Conservation (phyloP, 37 sponge, comb jelly and placozoan species). For the Amphimedon queenslandica region DNA sequence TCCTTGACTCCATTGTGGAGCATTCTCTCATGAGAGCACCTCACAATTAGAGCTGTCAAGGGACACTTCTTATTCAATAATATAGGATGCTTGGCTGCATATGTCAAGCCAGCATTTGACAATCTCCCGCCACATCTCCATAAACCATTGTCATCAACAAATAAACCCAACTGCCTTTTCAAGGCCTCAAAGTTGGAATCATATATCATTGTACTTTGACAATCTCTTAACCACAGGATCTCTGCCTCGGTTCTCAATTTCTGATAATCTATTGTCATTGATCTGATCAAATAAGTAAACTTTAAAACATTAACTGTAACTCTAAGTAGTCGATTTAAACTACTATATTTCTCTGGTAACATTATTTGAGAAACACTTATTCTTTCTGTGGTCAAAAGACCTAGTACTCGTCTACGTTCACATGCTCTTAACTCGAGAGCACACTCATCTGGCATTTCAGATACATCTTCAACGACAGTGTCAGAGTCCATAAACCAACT, state of each 20-base stretch:
- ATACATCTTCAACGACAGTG: no score
- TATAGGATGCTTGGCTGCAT: slow-evolving; percentile 11
- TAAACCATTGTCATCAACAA: slow-evolving; percentile 7
- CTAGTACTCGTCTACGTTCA: no score
- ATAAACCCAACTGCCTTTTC: slow-evolving; percentile 16
- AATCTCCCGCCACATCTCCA: slow-evolving; percentile 28
- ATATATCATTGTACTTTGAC: slow-evolving; percentile 3
- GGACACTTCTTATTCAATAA: slow-evolving; percentile 15
- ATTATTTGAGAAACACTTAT: neutral
- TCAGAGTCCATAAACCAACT: no score
- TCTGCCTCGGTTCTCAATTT: slow-evolving; percentile 7
- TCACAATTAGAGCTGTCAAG: slow-evolving; percentile 21
- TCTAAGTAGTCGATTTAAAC: slow-evolving; percentile 7
- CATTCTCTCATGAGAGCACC: slow-evolving; percentile 7
- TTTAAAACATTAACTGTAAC: slow-evolving; percentile 21
- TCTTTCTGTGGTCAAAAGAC: no score
- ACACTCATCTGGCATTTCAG: no score
- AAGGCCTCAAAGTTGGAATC: slow-evolving; percentile 1
- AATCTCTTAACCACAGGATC: slow-evolving; percentile 10
- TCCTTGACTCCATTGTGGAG: no score
- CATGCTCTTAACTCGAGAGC: no score
- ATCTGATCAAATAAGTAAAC: neutral
- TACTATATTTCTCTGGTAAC: slow-evolving; percentile 15
- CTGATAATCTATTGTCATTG: neutral
- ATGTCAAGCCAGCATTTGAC: slow-evolving; percentile 9